Evolutionary conservation across 2,797 vertebrate species (phyloP), one percentile per base, ranked within the genome.

Genomic region (Falco columbarius): DNA sequence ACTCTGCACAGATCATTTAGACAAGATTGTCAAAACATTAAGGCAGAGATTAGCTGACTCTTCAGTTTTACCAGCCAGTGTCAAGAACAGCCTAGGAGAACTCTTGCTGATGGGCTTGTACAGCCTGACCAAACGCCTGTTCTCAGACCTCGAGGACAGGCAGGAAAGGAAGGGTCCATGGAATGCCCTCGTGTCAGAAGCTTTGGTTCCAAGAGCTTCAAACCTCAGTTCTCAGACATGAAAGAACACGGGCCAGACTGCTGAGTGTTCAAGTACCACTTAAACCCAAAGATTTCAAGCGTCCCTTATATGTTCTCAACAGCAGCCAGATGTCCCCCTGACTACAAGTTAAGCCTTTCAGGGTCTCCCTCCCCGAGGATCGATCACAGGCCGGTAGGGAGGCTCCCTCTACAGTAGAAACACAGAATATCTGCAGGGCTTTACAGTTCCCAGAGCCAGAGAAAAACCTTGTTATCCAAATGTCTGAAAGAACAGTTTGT

Each of bases 361-460:
- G 20, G 34, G 49, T 74, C 23, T 5, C 14, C 10, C 9, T 40
- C 36, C 56, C 36, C 29, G 62, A 11, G 65, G 12, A 55, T 2
- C 61, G 26, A 88, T 77, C 36, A 36, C 49, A 88, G 52, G 14
- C 40, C 68, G 54, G 56, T 27, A 82, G 38, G 12, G 5, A 91
- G 61, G 61, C 82, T 95, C 91, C 87, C 82, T 88, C 82, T 93
- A 90, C 68, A 93, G 94, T 23, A 88, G 54, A 56, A 76, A 93
- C 40, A 59, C 12, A 79, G 51, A 86, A 30, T 67, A 81, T 83
- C 72, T 81, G 30, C 46, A 49, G 9, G 9, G 8, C 16, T 40
- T 67, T 82, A 71, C 30, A 76, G 47, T 24, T 46, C 30, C 68
- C 46, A 55, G 59, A 89, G 44, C 18, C 70, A 32, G 29, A 80